phyloP scores from a whole-genome alignment of 2,888 invertebrate species.

The Cantharis rustica region DNA sequence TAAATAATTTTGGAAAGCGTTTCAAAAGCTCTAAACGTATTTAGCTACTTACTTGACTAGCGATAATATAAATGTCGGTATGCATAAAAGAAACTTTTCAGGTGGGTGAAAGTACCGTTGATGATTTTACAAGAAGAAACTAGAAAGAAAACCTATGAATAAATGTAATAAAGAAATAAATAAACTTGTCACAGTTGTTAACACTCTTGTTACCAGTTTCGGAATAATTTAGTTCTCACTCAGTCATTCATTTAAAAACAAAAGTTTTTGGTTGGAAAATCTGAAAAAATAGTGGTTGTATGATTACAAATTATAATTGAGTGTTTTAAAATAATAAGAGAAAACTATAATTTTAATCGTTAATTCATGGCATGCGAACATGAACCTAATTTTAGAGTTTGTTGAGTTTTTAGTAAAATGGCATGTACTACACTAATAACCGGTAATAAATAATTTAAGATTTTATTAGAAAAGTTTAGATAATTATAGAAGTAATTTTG shows the following conservation, averaged over 20 bases:
- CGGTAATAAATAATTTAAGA: background rate
- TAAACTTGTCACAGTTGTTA: background rate
- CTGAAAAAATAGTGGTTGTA: background rate
- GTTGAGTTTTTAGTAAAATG: background rate
- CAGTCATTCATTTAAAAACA: background rate
- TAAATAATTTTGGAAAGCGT: background rate
- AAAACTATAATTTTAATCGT: slow-evolving; percentile 1
- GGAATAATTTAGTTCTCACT: background rate
- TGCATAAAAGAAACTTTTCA: background rate
- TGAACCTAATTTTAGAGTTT: slow-evolving; percentile 1
- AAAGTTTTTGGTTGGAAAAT: background rate
- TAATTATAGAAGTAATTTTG: slow-evolving; percentile 1
- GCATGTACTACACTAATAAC: background rate
- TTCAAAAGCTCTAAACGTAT: background rate
- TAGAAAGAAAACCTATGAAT: background rate
- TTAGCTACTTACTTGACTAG: background rate
- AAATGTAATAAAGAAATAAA: background rate
- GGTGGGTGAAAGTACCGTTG: background rate
- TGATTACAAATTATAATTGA: background rate
- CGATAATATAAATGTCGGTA: background rate
- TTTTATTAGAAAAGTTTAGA: slow-evolving; percentile 4
- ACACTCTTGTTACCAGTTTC: background rate
- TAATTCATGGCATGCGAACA: background rate
- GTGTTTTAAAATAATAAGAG: background rate
- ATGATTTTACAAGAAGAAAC: background rate